Conservation (phyloP, 2,113 vertebrate genomes). For the Paracanthobrama guichenoti region DNA sequence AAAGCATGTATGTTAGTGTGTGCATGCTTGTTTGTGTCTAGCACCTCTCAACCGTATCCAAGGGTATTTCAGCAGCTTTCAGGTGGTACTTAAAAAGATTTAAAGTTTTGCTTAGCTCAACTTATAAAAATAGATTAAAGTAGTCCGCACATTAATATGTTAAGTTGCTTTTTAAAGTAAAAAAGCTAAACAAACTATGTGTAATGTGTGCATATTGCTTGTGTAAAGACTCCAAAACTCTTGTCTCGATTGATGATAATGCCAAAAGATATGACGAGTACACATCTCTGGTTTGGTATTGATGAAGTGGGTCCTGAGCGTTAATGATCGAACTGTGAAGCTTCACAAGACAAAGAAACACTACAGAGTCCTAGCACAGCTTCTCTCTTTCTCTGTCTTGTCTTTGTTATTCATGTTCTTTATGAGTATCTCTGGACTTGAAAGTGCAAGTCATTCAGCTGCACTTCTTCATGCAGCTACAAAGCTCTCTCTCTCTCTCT, state of each 20-base stretch:
- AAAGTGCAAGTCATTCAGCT: slow-evolving; percentile 76
- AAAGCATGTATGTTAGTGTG: slow-evolving; percentile 38
- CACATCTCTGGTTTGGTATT: not conserved
- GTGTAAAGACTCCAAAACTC: not conserved
- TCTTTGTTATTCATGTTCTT: slow-evolving; percentile 4
- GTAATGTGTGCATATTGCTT: not conserved
- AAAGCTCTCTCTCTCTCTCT: slow-evolving; percentile 45
- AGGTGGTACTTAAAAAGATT: not conserved
- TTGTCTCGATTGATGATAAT: not conserved
- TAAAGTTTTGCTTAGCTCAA: not conserved
- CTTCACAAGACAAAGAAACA: not conserved
- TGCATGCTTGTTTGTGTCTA: not conserved
- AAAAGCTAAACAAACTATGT: not conserved
- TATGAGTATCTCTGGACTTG: slow-evolving; percentile 53
- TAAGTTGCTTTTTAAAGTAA: not conserved
- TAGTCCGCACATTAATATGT: not conserved
- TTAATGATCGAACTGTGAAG: not conserved
- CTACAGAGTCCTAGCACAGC: not conserved
- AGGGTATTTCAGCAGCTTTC: not conserved
- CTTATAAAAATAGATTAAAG: not conserved
- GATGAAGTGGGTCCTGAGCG: not conserved
- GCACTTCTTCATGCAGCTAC: slow-evolving; percentile 64
- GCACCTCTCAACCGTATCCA: not conserved
- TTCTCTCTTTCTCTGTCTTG: slow-evolving; percentile 3
- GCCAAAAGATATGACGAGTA: not conserved